Evolutionary conservation across 2,797 vertebrate genomes (phyloP), one percentile per base, ranked within the genome.

Genomic region (Heliangelus exortis): DNA sequence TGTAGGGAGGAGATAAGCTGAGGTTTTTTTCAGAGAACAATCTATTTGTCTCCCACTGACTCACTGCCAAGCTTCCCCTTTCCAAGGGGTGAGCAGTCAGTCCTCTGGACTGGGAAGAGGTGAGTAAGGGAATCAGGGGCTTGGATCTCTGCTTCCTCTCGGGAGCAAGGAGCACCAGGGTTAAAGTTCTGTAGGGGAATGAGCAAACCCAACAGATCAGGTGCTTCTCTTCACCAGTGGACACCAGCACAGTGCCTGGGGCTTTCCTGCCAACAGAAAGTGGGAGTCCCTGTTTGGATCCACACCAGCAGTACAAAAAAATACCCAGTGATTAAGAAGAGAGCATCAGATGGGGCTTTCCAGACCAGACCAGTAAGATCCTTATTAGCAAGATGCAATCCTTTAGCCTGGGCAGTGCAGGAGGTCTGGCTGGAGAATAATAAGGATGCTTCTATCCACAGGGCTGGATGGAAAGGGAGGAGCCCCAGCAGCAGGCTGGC

Each of bases 41-140:
- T 84, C 91, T 34, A 34, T 78, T 72, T 94, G 90, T 71, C n/a
- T 91, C 26, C 74, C 82, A 4, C 67, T 92, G 93, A 94, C 83
- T 97, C 95, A 94, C 28, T 29, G 91, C 45, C 65, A 36, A 74
- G 74, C 94, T 97, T 97, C 97, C 90, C 78, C 84, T 96, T 92
- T 96, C 57, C 83, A 1, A 13, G 74, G 66, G 83, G 36, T 53
- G 85, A 90, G 81, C 11, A 6, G 12, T 69, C 66, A 7, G 15
- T 25, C 36, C 75, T 57, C 34, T 31, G 41, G 5, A 3, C 45
- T 5, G 71, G 54, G 7, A 23, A n/a, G 59, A 31, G 67, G 51
- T 75, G 71, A 33, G 57, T 25, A 31, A 90, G 68, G 4, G 34
- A 73, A 9, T n/a, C 63, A 4, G 12, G 58, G 25, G 43, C 79